Conservation (phyloP, 2,888 invertebrate species). For the Argyra leucocephala region DNA sequence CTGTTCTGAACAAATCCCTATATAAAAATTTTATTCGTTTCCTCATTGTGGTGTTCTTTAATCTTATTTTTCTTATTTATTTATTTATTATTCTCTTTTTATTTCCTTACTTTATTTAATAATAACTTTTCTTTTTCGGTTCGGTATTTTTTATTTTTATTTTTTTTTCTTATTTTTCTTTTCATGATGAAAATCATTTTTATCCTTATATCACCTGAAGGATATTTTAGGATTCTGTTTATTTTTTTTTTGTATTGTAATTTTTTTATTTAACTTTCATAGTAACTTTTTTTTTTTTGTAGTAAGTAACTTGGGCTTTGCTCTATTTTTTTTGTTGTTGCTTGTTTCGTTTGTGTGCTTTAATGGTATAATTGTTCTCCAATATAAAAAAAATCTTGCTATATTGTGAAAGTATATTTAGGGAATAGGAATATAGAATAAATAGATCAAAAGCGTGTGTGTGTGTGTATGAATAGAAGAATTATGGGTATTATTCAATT, state of each 20-base stretch:
- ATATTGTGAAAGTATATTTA: too few relatives aligned
- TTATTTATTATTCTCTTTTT: background rate
- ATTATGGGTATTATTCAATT: too few relatives aligned
- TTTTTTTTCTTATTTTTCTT: too few relatives aligned
- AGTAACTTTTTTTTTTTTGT: too few relatives aligned
- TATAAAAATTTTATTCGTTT: background rate
- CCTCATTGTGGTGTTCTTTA: background rate
- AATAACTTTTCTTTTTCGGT: background rate
- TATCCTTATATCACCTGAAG: background rate
- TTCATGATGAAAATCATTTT: background rate
- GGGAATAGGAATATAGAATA: background rate
- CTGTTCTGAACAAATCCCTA: background rate
- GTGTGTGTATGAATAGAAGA: too few relatives aligned
- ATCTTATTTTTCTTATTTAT: background rate
- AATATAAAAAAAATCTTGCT: too few relatives aligned
- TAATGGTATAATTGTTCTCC: too few relatives aligned
- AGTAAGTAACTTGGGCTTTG: background rate
- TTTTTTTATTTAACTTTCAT: too few relatives aligned
- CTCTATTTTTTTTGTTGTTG: background rate
- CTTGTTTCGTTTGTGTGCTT: too few relatives aligned
- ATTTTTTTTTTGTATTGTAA: too few relatives aligned
- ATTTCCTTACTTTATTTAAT: background rate
- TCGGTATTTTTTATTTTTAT: background rate
- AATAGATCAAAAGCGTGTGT: background rate
- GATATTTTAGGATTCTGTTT: background rate